These are phyloP conservation scores for Morpho achilles DNA, from an alignment of 2,888 invertebrate genomes.

Conservation along the genomic window DNA sequence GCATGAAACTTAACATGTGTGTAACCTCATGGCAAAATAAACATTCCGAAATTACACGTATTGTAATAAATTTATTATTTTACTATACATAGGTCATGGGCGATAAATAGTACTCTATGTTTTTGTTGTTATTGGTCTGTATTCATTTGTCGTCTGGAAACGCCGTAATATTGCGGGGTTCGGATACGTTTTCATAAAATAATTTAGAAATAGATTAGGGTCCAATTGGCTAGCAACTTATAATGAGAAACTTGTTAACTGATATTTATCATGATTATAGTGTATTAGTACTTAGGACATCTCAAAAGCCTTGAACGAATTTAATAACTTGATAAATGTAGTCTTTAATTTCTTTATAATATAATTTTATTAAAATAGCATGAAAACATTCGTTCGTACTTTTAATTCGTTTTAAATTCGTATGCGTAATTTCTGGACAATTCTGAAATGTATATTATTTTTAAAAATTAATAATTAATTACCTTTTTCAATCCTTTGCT, in stretches of 20 bases:
- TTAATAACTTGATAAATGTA: constrained; percentile 15
- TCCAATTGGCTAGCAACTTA: constrained; percentile 58
- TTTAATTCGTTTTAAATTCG: too few species aligned
- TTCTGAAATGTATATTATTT: neutral
- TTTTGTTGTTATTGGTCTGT: too few species aligned
- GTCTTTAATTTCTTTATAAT: constrained; percentile 1
- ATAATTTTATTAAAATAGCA: neutral
- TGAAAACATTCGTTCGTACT: constrained; percentile 2
- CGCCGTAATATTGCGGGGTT: neutral
- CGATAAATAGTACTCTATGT: too few species aligned
- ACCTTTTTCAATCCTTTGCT: constrained; percentile 10
- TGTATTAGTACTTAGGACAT: constrained; percentile 14
- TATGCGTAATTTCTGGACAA: too few species aligned
- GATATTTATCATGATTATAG: constrained; percentile 5
- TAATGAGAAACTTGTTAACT: constrained; percentile 34
- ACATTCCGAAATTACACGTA: too few species aligned
- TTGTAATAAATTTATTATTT: too few species aligned
- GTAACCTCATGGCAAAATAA: too few species aligned
- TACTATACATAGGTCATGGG: too few species aligned
- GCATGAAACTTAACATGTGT: too few species aligned
- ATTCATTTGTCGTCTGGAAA: too few species aligned
- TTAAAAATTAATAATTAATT: neutral
- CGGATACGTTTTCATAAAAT: constrained; percentile 27
- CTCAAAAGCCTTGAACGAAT: constrained; percentile 21
- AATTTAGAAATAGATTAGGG: constrained; percentile 54